Conservation (phyloP, 2,113 vertebrate species). For the Capricornis sumatraensis region DNA sequence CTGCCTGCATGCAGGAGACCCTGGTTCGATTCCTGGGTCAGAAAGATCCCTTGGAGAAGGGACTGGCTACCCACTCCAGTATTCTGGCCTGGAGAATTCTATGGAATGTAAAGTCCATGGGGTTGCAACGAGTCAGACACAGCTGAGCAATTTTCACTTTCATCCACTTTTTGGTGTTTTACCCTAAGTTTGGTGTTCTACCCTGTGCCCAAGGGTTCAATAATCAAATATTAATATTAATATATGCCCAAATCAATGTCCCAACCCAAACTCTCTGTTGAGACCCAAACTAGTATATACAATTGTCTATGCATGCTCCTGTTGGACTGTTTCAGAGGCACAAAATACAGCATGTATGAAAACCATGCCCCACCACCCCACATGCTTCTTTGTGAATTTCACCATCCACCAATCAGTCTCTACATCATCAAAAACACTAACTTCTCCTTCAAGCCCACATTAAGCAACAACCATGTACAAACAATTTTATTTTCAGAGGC, state of each 20-base stretch:
- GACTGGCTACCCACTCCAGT: not conserved
- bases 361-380: not conserved
- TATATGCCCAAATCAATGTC: not conserved
- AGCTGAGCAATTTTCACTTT: not conserved
- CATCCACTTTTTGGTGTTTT: not conserved
- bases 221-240: not conserved
- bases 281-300: not conserved
- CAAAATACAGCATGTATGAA: not conserved
- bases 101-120: not conserved
- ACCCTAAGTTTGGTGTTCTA: not conserved
- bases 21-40: accelerated
- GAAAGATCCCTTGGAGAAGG: not conserved
- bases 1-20: not conserved
- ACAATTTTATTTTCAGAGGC: not conserved
- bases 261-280: not conserved
- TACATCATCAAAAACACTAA: not conserved
- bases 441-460: not conserved
- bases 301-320: not conserved
- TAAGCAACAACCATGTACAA: not conserved
- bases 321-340: not conserved
- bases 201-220: not conserved
- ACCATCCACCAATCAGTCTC: too few species aligned
- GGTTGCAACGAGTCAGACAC: not conserved
- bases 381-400: not conserved
- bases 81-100: not conserved